Evolutionary conservation across 2,113 vertebrate genomes (phyloP).

Genomic region (Sapayoa aenigma): DNA sequence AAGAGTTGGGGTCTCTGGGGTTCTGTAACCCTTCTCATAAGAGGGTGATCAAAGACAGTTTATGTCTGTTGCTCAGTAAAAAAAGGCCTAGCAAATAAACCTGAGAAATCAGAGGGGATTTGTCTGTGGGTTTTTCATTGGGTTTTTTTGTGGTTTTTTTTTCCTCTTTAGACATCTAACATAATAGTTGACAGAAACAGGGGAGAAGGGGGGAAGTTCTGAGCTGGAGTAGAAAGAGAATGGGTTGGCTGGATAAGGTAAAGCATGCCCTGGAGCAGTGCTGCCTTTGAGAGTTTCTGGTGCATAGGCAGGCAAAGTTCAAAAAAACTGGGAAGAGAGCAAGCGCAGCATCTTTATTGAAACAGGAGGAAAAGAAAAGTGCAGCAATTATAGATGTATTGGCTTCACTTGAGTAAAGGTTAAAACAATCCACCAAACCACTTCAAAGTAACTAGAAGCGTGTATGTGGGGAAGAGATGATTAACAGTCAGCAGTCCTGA

Average conservation of each 20-base stretch:
- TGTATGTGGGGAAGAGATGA: not conserved
- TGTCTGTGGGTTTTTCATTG: too few species aligned
- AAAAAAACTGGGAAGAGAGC: not conserved
- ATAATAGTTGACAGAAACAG: not conserved
- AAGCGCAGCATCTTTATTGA: not conserved
- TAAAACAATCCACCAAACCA: not conserved
- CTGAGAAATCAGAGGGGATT: not conserved
- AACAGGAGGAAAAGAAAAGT: not conserved
- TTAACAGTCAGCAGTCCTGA: slow-evolving; percentile 16
- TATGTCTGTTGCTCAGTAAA: not conserved
- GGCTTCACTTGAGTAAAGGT: not conserved
- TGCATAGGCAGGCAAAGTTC: not conserved
- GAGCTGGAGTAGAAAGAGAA: not conserved
- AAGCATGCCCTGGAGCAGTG: not conserved
- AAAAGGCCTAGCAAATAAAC: not conserved
- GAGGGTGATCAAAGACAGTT: not conserved
- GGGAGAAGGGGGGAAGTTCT: not conserved
- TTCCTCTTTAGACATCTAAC: not conserved
- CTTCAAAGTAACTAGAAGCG: slow-evolving; percentile 1
- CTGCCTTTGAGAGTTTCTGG: not conserved
- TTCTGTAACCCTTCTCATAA: not conserved
- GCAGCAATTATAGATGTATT: not conserved
- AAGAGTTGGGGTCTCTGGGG: not conserved
- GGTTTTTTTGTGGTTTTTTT: not conserved
- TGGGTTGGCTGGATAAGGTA: not conserved